Conservation (phyloP, 2,888 invertebrate species). For the Xestobium rufovillosum region DNA sequence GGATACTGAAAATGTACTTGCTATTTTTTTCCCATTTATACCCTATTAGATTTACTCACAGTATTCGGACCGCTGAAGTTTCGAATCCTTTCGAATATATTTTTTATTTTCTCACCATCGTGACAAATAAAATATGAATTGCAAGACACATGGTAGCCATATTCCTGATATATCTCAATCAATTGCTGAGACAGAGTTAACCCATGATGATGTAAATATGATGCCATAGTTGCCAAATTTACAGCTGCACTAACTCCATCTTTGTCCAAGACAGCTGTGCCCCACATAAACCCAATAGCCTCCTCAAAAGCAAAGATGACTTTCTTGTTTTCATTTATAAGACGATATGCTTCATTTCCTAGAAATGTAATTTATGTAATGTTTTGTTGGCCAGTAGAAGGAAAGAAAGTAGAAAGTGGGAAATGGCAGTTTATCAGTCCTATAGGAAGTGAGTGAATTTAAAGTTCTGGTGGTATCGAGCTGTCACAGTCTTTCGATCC, state of each 20-base stretch:
- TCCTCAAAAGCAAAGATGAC: conserved; percentile 96
- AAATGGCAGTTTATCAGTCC: too few relatives aligned
- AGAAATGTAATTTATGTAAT: conserved; percentile 18
- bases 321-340: conserved; percentile 61
- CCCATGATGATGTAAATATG: conserved; percentile 56
- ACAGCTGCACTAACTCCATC: conserved; percentile 92
- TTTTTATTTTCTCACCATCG: conserved; percentile 58
- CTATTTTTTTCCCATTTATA: too few relatives aligned
- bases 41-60: too few relatives aligned
- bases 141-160: conserved; percentile 81
- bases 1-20: conserved; percentile 70
- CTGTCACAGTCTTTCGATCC: too few relatives aligned
- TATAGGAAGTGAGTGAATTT: too few relatives aligned
- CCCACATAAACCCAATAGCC: conserved; percentile 97
- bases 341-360: conserved; percentile 69
- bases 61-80: conserved; percentile 57
- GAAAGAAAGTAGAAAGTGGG: conserved; percentile 1
- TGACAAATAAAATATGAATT: conserved; percentile 89
- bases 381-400: neutral
- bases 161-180: conserved; percentile 68
- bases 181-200: conserved; percentile 57
- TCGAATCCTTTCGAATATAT: conserved; percentile 76
- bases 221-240: conserved; percentile 66
- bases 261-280: conserved; percentile 83
- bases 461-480: too few relatives aligned